A percentile compares a stretch with the other conserved stretches of the same genome.
Evolutionary conservation across 92 coral and sea anemone species (phyloP).

Genomic region (Parazoanthus darwini): DNA sequence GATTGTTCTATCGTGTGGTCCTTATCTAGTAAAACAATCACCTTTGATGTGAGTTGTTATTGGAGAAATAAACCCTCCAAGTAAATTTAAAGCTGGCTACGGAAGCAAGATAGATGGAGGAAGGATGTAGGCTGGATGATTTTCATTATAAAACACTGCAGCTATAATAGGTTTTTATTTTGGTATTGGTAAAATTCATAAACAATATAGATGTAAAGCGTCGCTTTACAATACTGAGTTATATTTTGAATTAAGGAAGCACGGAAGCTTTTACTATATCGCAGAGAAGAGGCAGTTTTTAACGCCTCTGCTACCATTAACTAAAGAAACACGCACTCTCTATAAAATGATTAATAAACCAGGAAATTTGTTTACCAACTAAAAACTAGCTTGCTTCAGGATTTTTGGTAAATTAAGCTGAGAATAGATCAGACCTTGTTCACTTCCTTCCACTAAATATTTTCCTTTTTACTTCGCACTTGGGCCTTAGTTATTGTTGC

Average conservation of each 20-base stretch:
- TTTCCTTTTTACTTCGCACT: constrained; percentile 14
- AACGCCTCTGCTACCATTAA: constrained; percentile 54
- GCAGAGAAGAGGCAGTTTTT: constrained; percentile 45
- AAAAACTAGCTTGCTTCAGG: neutral
- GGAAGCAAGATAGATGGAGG: constrained; percentile 80
- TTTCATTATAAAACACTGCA: constrained; percentile 75
- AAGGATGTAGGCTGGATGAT: constrained; percentile 61
- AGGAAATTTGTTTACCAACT: constrained; percentile 18
- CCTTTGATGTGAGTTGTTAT: constrained; percentile 61
- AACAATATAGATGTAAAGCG: constrained; percentile 71
- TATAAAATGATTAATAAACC: constrained; percentile 40
- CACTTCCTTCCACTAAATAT: constrained; percentile 17
- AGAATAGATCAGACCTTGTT: constrained; percentile 9
- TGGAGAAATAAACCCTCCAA: constrained; percentile 60
- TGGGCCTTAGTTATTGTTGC: constrained; percentile 57
- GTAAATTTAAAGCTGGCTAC: constrained; percentile 87
- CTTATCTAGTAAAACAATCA: constrained; percentile 69
- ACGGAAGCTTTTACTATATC: constrained; percentile 62
- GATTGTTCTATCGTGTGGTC: constrained; percentile 68
- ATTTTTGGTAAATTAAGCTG: constrained; percentile 1
- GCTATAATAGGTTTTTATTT: constrained; percentile 68
- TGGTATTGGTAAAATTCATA: constrained; percentile 78
- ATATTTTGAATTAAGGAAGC: constrained; percentile 55
- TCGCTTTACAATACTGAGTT: constrained; percentile 53
- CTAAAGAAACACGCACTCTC: constrained; percentile 38